A percentile compares a stretch with the other conserved stretches of the same genome.
phyloP scores from a whole-genome alignment of 1,140 invertebrate genomes.

The Schlechtendalia chinensis region DNA sequence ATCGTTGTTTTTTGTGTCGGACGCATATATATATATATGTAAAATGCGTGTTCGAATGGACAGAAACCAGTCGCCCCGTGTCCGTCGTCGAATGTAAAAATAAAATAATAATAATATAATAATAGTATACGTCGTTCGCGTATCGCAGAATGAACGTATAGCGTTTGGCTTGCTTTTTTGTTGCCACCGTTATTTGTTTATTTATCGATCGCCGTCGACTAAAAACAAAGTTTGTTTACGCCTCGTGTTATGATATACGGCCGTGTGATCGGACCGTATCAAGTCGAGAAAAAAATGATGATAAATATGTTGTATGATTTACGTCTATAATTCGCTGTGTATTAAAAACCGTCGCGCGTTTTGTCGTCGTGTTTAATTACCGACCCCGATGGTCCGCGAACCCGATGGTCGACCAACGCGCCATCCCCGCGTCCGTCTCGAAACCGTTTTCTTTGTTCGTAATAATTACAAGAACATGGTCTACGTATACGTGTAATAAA shows the following conservation, averaged over 20 bases:
- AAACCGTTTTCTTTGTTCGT: no score
- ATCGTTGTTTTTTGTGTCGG: not conserved
- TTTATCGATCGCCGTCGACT: constrained; percentile 5
- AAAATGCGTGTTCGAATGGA: not conserved
- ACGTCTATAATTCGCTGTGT: no score
- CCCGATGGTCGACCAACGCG: no score
- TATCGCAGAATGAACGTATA: not conserved
- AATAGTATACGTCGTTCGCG: not conserved
- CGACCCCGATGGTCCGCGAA: no score
- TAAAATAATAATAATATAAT: constrained; percentile 9
- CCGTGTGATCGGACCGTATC: not conserved
- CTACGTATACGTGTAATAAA: no score
- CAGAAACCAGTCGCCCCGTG: constrained; percentile 25
- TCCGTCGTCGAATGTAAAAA: constrained; percentile 18
- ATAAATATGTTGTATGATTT: not conserved
- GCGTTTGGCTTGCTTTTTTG: not conserved
- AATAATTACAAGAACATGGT: no score
- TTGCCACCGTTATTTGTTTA: constrained; percentile 11
- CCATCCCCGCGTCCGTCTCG: no score
- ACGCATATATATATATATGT: not conserved
- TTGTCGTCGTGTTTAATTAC: no score
- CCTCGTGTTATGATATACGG: not conserved
- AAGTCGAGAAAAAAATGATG: not conserved
- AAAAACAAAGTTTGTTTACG: constrained; percentile 15
- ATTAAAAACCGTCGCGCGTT: no score